Evolutionary conservation across 2,797 vertebrate species (phyloP).

Genomic region (Neosilurus hyrtlii): DNA sequence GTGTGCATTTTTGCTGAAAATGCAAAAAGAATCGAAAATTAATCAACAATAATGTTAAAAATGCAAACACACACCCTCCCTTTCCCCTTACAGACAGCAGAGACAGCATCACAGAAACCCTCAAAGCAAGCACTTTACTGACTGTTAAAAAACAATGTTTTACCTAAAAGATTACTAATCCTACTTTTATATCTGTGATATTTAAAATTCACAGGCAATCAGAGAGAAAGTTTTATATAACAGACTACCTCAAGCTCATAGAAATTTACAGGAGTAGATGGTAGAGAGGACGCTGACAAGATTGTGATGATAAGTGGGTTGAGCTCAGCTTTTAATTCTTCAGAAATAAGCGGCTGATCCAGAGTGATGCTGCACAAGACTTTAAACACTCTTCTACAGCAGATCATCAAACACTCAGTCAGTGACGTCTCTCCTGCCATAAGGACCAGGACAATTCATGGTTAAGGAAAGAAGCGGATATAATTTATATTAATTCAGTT

Average conservation of each 20-base stretch:
- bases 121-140: background rate
- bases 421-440: constrained; percentile 70
- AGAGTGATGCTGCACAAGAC: constrained; percentile 72
- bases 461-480: background rate
- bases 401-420: constrained; percentile 58
- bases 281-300: constrained; percentile 72
- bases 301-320: constrained; percentile 83
- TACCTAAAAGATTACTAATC: background rate
- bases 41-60: background rate
- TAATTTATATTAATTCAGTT: no score
- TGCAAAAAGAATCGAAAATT: background rate
- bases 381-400: constrained; percentile 64
- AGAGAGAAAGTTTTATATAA: background rate
- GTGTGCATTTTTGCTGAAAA: constrained; percentile 72
- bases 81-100: background rate
- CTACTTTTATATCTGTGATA: background rate
- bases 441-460: constrained; percentile 27
- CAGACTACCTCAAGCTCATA: constrained; percentile 72
- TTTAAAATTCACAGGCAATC: background rate
- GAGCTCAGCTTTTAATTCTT: constrained; percentile 74
- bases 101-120: background rate
- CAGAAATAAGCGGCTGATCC: constrained; percentile 75
- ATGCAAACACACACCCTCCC: background rate
- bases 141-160: no score
- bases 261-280: constrained; percentile 69